Evolutionary conservation across 2,797 vertebrate species (phyloP).

Genomic region (Pangasius macronema): DNA sequence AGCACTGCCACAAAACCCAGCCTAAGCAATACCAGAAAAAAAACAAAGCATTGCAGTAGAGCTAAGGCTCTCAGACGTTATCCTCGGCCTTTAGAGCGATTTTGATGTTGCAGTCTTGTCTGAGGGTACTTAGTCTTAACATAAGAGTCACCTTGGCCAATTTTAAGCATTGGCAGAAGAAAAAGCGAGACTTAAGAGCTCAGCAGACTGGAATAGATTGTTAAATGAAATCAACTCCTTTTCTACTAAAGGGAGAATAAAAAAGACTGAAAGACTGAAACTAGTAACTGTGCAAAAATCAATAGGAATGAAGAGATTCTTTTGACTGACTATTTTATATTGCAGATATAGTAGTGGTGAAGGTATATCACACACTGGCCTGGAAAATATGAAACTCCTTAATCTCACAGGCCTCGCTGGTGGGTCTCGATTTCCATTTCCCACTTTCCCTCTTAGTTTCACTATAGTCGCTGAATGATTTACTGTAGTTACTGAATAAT

Average conservation of each 20-base stretch:
- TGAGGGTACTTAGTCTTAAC: neutral
- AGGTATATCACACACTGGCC: neutral
- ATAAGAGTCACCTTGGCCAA: neutral
- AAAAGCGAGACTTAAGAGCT: neutral
- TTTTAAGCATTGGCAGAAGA: neutral
- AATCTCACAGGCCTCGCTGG: neutral
- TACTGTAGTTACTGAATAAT: neutral
- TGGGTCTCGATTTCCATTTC: neutral
- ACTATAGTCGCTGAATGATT: neutral
- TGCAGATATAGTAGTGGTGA: neutral
- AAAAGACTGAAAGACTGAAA: conserved; percentile 11
- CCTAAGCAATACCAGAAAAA: neutral
- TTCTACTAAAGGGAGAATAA: conserved; percentile 6
- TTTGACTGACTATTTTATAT: conserved; percentile 4
- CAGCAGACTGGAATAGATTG: conserved; percentile 30
- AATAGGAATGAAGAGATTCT: conserved; percentile 23
- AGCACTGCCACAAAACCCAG: neutral
- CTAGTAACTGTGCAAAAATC: conserved; percentile 5
- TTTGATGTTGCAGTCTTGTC: neutral
- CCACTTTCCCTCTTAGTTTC: neutral
- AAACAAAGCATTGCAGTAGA: neutral
- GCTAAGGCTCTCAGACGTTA: neutral
- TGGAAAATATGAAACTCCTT: neutral
- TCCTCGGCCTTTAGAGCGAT: neutral
- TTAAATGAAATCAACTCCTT: conserved; percentile 27